phyloP scores from a whole-genome alignment of 1,140 invertebrate genomes.

The Lethrus apterus region DNA sequence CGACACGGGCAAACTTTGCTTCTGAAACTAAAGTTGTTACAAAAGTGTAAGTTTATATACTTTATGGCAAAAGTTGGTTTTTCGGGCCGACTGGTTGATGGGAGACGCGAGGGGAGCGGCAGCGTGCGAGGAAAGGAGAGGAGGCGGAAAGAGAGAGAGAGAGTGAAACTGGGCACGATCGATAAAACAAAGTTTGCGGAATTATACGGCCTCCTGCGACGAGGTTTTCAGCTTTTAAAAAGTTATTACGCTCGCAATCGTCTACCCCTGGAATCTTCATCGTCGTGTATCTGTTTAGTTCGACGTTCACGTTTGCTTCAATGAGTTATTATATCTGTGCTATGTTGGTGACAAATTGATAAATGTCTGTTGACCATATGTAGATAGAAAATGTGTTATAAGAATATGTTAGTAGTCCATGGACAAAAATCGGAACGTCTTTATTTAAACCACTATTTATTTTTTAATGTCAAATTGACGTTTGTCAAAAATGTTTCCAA shows the following conservation, averaged over 20 bases:
- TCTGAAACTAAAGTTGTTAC: conserved; percentile 39
- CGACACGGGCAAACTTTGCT: conserved; percentile 11
- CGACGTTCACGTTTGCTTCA: no score
- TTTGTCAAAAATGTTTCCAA: no score
- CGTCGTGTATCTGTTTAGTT: conserved; percentile 6
- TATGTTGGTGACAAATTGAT: no score
- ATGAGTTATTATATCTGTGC: no score
- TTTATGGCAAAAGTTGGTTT: conserved; percentile 41
- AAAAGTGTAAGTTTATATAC: conserved; percentile 42
- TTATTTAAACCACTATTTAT: no score
- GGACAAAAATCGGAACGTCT: no score
- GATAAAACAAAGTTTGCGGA: conserved; percentile 18
- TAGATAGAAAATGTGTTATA: no score
- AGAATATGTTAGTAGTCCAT: no score
- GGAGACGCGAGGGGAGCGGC: conserved; percentile 8
- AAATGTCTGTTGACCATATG: no score
- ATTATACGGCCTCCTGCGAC: conserved; percentile 3
- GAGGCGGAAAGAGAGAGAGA: no score
- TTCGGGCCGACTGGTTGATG: conserved; percentile 3
- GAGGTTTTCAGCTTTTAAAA: conserved; percentile 8
- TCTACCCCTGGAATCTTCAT: not conserved
- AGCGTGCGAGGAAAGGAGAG: conserved; percentile 4
- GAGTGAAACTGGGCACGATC: conserved; percentile 17
- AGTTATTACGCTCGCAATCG: no score
- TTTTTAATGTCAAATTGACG: no score